Evolutionary conservation across 1,140 invertebrate species (phyloP), one percentile per base, ranked within the genome.

Genomic region (Mylabris phalerata): DNA sequence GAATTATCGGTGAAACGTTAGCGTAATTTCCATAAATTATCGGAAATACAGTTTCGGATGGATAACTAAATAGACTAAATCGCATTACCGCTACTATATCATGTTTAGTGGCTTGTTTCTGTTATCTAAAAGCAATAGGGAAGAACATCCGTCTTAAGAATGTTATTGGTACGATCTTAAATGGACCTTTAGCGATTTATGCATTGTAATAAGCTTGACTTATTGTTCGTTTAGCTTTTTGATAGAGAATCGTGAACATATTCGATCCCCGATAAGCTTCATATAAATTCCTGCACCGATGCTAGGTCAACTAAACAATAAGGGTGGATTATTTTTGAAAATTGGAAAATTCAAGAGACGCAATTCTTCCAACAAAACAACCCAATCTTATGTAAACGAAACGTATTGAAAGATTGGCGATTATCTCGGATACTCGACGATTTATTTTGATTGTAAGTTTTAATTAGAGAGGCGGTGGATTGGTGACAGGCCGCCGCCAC

Each of bases 331-430:
- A 67, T 66, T 57, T 55, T 50, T 52, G 41, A 66, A 68, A 68
- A 66, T 68, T 66, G 66, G 66, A 66, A 66, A 65, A 60, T 47
- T 57, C 19, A 19, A 19, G 19, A 19, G 19, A 19, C 19, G 19
- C 19, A 19, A 19, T 19, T 19, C 19, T 2, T 1, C 19, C 19
- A 19, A 19, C 19, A 19, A 19, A 67, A 67, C 66, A 63, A 61
- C 62, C 60, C 59, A 57, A 63, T 65, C 62, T 63, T 52, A 64
- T 64, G 66, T 60, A 69, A 69, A 69, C 48, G 66, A 63, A 64
- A 57, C 61, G 66, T 66, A 67, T 67, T 62, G 64, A 67, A 19
- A 69, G 67, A 69, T 69, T 69, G 67, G 60, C 67, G 66, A 67
- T 69, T 69, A 69, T 69, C 19, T 19, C 19, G 19, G 19, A 19